Evolutionary conservation across 2,797 vertebrate species (phyloP).

Genomic region (Betta splendens): DNA sequence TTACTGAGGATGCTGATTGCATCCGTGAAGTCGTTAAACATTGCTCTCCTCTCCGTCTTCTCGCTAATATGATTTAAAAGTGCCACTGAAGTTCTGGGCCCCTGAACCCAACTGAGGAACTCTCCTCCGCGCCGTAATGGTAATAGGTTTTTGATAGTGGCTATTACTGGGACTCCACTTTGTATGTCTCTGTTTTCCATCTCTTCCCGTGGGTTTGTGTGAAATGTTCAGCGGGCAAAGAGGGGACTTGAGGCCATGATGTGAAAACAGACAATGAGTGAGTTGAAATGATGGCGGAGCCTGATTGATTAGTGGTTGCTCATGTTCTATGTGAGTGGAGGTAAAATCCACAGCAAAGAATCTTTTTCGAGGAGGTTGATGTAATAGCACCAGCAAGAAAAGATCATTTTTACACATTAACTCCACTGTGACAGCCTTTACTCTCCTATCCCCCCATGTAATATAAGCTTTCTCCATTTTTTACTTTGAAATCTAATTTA

Average conservation of each 20-base stretch:
- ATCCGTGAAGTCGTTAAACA: conserved; percentile 19
- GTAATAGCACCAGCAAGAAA: conserved; percentile 16
- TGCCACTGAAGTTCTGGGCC: not conserved
- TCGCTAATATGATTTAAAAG: conserved; percentile 7
- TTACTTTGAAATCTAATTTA: conserved; percentile 51
- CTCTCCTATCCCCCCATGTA: conserved; percentile 61
- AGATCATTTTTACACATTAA: conserved; percentile 49
- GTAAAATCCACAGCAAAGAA: not conserved
- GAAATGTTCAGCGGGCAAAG: conserved; percentile 8
- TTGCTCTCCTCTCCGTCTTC: not conserved
- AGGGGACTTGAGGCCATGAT: not conserved
- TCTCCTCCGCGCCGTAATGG: conserved; percentile 8
- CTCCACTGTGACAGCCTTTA: conserved; percentile 41
- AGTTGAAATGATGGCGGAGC: conserved; percentile 6
- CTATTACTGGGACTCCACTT: conserved; percentile 1
- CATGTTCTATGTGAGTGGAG: not conserved
- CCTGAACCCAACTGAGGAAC: conserved; percentile 10
- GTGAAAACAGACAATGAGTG: not conserved
- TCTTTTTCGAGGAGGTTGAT: conserved; percentile 13
- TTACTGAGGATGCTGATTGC: conserved; percentile 6
- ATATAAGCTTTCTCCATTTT: conserved; percentile 35
- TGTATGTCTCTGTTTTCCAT: conserved; percentile 1
- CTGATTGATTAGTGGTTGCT: conserved; percentile 3
- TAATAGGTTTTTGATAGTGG: conserved; percentile 12
- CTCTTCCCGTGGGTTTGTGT: not conserved